A percentile compares a stretch with the other conserved stretches of the same genome.
Conservation (phyloP, 1,140 invertebrate species). For the Zaprionus inermis region DNA sequence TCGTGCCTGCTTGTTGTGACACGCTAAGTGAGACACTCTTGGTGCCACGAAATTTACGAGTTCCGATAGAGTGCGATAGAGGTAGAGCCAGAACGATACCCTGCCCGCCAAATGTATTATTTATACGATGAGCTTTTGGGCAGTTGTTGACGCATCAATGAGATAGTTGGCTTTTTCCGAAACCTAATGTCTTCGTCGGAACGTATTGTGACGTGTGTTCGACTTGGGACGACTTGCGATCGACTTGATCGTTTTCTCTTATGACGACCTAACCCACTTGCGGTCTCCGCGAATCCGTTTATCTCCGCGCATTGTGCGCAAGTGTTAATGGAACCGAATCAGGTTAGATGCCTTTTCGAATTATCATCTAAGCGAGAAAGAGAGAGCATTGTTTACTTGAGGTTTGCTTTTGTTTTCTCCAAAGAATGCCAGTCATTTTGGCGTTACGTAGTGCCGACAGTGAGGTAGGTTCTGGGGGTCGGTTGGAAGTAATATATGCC, state of each 20-base stretch:
- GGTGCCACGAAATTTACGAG: constrained; percentile 36
- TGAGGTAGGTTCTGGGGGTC: constrained; percentile 9
- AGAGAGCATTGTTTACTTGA: not conserved
- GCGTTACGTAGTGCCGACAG: not conserved
- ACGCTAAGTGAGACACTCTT: constrained; percentile 57
- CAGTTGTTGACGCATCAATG: constrained; percentile 47
- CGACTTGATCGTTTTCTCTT: constrained; percentile 7
- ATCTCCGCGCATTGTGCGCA: not conserved
- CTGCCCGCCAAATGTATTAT: not conserved
- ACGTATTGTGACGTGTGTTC: not conserved
- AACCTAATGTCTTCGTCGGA: constrained; percentile 33
- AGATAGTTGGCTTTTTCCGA: constrained; percentile 13
- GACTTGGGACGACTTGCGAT: not conserved
- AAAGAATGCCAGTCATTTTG: constrained; percentile 23
- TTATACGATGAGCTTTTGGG: constrained; percentile 41
- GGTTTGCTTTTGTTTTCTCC: constrained; percentile 6
- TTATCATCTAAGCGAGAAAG: constrained; percentile 26
- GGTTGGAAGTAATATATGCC: not conserved
- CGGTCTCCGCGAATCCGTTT: not conserved
- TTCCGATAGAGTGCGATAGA: constrained; percentile 24
- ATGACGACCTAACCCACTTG: constrained; percentile 9
- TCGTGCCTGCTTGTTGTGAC: constrained; percentile 60
- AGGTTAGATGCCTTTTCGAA: constrained; percentile 24
- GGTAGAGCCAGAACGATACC: not conserved
- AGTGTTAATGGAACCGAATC: constrained; percentile 35